Evolutionary conservation across 2,888 invertebrate species (phyloP).

Genomic region (Dryocosmus kuriphilus): DNA sequence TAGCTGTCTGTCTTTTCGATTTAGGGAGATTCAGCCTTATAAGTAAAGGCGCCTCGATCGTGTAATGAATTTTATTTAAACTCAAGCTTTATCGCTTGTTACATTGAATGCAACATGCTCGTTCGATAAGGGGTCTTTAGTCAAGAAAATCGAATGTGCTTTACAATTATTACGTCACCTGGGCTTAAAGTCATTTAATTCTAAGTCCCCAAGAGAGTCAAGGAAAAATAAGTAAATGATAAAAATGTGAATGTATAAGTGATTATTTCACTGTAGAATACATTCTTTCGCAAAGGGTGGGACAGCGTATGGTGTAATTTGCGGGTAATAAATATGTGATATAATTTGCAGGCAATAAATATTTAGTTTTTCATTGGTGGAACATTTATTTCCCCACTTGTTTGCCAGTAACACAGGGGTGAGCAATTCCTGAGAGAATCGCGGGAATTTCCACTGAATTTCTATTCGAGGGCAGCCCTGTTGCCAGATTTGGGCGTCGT

Average conservation of each 20-base stretch:
- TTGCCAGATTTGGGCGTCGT: conserved; percentile 73
- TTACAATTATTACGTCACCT: too few relatives aligned
- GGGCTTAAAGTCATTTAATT: too few relatives aligned
- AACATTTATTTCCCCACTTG: conserved; percentile 4
- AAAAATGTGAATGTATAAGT: too few relatives aligned
- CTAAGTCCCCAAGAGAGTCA: too few relatives aligned
- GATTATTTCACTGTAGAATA: neutral
- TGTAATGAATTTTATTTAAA: neutral
- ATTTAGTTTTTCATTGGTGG: conserved; percentile 3
- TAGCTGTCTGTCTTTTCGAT: neutral
- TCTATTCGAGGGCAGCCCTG: conserved; percentile 50
- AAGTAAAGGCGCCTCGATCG: neutral
- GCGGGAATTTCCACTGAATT: conserved; percentile 40
- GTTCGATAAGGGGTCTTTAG: too few relatives aligned
- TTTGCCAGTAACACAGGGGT: conserved; percentile 5
- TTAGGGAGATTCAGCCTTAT: neutral
- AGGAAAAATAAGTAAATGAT: too few relatives aligned
- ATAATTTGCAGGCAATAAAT: conserved; percentile 10
- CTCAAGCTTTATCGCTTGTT: neutral
- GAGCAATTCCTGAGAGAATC: conserved; percentile 31
- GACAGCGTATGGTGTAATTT: neutral
- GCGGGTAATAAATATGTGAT: neutral
- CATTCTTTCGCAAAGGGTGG: neutral
- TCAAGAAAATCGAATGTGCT: too few relatives aligned
- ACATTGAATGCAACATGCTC: neutral